phyloP scores from a whole-genome alignment of 2,888 invertebrate species.

The Drosophila nr. perissopoda region DNA sequence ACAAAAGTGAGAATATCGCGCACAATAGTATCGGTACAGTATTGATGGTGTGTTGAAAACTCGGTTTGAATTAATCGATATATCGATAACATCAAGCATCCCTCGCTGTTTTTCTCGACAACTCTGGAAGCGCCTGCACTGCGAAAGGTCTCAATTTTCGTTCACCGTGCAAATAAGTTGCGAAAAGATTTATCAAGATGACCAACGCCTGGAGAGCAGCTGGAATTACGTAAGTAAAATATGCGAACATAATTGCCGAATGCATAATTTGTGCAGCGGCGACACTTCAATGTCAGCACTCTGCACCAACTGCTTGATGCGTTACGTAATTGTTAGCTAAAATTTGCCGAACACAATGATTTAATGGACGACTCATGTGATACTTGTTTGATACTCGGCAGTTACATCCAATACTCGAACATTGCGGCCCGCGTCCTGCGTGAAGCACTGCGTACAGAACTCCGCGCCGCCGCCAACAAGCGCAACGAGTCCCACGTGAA shows the following conservation, averaged over 20 bases:
- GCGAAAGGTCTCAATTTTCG: constrained; percentile 36
- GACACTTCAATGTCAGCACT: background rate
- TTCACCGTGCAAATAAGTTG: constrained; percentile 43
- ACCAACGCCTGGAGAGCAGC: constrained; percentile 91
- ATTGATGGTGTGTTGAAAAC: background rate
- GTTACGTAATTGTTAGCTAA: constrained; percentile 68
- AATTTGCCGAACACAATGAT: constrained; percentile 4
- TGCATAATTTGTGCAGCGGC: background rate
- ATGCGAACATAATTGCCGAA: background rate
- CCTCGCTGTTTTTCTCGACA: constrained; percentile 34
- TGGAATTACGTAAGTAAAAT: constrained; percentile 90
- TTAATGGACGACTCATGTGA: constrained; percentile 6
- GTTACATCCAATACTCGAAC: constrained; percentile 98
- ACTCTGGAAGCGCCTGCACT: constrained; percentile 45
- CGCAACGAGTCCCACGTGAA: constrained; percentile 91
- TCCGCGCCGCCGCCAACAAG: constrained; percentile 90
- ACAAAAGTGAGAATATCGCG: background rate
- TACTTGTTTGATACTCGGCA: constrained; percentile 81
- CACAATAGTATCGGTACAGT: constrained; percentile 12
- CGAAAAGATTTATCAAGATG: constrained; percentile 86
- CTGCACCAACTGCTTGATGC: constrained; percentile 13
- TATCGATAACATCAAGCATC: constrained; percentile 23
- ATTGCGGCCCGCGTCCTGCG: constrained; percentile 95
- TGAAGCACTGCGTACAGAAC: constrained; percentile 91
- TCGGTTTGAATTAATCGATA: background rate